phyloP scores from a whole-genome alignment of 2,888 invertebrate species.

The Sarcophaga carnaria region DNA sequence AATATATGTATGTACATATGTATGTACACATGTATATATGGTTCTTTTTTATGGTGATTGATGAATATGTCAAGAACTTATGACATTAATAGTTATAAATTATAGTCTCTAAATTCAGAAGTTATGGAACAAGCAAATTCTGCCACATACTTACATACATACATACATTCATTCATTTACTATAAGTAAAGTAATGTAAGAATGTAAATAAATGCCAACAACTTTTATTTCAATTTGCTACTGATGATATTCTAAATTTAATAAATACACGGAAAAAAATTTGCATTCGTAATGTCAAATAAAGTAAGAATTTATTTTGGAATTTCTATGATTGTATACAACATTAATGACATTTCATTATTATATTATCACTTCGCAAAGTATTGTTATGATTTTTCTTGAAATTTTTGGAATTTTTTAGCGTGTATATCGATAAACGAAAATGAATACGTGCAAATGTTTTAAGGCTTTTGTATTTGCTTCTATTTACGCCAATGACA shows the following conservation, averaged over 20 bases:
- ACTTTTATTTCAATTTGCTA: conserved; percentile 26
- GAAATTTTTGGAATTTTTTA: too few relatives aligned
- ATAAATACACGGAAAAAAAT: conserved; percentile 13
- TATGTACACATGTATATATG: conserved; percentile 5
- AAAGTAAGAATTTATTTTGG: too few relatives aligned
- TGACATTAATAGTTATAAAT: conserved; percentile 81
- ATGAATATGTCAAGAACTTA: conserved; percentile 81
- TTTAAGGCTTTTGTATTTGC: background rate
- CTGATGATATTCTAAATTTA: background rate
- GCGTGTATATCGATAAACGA: background rate
- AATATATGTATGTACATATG: background rate
- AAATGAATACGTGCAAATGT: background rate
- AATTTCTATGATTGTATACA: too few relatives aligned
- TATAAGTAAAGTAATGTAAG: too few relatives aligned
- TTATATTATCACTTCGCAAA: too few relatives aligned
- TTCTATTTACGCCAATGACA: background rate
- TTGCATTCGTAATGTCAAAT: too few relatives aligned
- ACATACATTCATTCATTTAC: too few relatives aligned
- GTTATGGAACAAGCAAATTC: conserved; percentile 24
- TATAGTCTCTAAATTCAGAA: conserved; percentile 71
- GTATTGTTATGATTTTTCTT: too few relatives aligned
- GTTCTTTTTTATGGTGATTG: conserved; percentile 77
- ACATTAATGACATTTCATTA: too few relatives aligned
- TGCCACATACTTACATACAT: conserved; percentile 4
- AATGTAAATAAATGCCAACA: conserved; percentile 7